Conservation (phyloP, 2,113 vertebrate genomes). For the Clarias batrachus region DNA sequence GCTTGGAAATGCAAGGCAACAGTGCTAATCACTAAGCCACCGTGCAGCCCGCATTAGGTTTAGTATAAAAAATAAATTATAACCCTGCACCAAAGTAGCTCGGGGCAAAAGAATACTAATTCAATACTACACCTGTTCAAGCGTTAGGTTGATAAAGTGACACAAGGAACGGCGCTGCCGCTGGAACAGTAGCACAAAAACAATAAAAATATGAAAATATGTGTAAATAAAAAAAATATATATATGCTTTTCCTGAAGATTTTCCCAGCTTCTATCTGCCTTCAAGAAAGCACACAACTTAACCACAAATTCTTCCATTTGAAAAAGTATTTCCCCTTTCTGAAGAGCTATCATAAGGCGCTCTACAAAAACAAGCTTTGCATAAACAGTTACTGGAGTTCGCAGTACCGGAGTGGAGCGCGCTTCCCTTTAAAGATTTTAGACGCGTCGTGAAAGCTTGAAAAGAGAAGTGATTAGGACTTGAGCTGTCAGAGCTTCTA, state of each 20-base stretch:
- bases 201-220: not conserved
- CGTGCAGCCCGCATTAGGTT: not conserved
- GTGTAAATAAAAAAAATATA: no score
- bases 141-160: not conserved
- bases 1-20: no score
- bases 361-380: not conserved
- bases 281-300: not conserved
- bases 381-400: not conserved
- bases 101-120: not conserved
- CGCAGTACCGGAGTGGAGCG: not conserved
- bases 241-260: not conserved
- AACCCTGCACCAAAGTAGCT: not conserved
- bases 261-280: not conserved
- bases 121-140: not conserved
- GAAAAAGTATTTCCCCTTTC: not conserved
- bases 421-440: not conserved
- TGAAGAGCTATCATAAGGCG: not conserved
- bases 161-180: not conserved
- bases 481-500: not conserved
- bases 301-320: not conserved
- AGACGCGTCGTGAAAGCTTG: not conserved
- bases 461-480: not conserved
- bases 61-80: no score
- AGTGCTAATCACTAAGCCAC: no score
- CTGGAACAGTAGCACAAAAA: not conserved